Percentiles rank a stretch among this genome's conserved stretches.
Evolutionary conservation across 30 jellyfish, hydroid and myxozoan species (phyloP).

Genomic region (Catostylus mosaicus): DNA sequence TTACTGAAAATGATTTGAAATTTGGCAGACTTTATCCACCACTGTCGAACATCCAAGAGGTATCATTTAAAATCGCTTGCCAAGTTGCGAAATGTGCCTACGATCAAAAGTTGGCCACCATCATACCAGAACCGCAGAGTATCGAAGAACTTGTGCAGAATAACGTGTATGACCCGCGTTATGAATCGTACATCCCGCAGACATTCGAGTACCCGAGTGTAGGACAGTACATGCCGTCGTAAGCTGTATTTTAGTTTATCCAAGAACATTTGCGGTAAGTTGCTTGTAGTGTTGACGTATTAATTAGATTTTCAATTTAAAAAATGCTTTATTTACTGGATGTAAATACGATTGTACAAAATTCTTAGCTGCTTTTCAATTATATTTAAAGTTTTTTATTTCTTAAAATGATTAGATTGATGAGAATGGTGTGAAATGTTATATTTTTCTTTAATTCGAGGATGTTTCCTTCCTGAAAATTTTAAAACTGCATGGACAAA

Average conservation of each 20-base stretch:
- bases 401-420: no score
- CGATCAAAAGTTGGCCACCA: constrained; percentile 85
- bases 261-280: not conserved
- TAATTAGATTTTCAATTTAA: no score
- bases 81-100: constrained; percentile 81
- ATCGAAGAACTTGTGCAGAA: constrained; percentile 50
- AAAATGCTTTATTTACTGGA: not conserved
- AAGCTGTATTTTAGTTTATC: not conserved
- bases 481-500: no score
- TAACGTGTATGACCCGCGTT: constrained; percentile 80
- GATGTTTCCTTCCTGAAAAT: no score
- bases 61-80: constrained; percentile 83
- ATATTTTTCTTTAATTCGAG: no score
- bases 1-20: constrained; percentile 72
- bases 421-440: no score
- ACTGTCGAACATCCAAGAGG: constrained; percentile 75
- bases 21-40: constrained; percentile 93
- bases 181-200: constrained; percentile 80
- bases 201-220: constrained; percentile 83
- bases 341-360: not conserved
- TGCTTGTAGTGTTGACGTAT: not conserved
- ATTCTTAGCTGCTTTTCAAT: not conserved
- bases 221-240: constrained; percentile 32
- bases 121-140: constrained; percentile 82
- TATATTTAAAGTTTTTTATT: no score